A percentile compares a stretch with the other conserved stretches of the same genome.
Conservation (phyloP, 2,888 invertebrate genomes). For the Autographa gamma region DNA sequence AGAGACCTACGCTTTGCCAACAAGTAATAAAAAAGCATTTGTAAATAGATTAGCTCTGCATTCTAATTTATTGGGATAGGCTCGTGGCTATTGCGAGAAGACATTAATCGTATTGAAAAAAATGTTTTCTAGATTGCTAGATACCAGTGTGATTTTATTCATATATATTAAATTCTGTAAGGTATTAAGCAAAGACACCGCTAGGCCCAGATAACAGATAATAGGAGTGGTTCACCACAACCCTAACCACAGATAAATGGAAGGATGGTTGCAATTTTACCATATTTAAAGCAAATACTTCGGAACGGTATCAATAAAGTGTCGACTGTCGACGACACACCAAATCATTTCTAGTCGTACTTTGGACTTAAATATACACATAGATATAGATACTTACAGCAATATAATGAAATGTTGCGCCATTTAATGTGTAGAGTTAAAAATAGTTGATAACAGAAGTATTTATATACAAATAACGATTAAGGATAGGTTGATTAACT, state of each 20-base stretch:
- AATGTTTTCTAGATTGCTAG: too few relatives aligned
- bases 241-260: too few relatives aligned
- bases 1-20: conserved; percentile 39
- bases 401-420: background rate
- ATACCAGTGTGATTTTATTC: too few relatives aligned
- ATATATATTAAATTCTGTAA: too few relatives aligned
- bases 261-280: background rate
- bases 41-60: conserved; percentile 30
- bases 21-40: conserved; percentile 39
- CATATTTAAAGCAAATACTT: background rate
- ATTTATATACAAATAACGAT: too few relatives aligned
- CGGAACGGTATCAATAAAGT: background rate
- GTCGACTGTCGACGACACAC: background rate
- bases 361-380: background rate
- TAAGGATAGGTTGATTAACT: too few relatives aligned
- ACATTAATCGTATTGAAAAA: background rate
- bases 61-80: conserved; percentile 33
- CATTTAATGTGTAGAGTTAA: background rate
- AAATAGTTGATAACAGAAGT: too few relatives aligned
- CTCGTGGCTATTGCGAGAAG: conserved; percentile 2
- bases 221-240: too few relatives aligned
- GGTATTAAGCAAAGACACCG: too few relatives aligned
- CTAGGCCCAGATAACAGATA: too few relatives aligned
- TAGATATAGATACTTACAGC: background rate
- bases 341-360: background rate